A percentile compares a stretch with the other conserved stretches of the same genome.
Evolutionary conservation across 2,888 invertebrate species (phyloP).

Genomic region (Hydraecia micacea): DNA sequence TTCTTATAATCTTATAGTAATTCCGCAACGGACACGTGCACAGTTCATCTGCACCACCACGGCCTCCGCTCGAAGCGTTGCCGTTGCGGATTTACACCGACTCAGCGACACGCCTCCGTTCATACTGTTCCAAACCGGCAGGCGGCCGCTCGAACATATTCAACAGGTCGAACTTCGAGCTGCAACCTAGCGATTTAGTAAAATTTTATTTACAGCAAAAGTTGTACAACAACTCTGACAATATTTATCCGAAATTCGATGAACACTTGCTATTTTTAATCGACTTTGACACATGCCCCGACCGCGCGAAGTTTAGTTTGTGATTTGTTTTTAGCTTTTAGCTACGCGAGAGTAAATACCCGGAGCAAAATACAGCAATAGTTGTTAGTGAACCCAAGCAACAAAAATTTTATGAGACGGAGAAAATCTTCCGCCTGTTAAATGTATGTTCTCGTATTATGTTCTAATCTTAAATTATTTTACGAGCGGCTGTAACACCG

Average conservation of each 20-base stretch:
- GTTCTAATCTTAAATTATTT: slow-evolving; percentile 36
- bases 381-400: slow-evolving; percentile 1
- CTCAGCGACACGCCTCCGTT: slow-evolving; percentile 17
- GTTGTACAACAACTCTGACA: not conserved
- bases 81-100: slow-evolving; percentile 19
- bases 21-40: not conserved
- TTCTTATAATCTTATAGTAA: slow-evolving; percentile 15
- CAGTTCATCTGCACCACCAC: slow-evolving; percentile 10
- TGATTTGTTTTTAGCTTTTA: slow-evolving; percentile 2
- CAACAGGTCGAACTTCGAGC: slow-evolving; percentile 41
- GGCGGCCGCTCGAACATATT: slow-evolving; percentile 19
- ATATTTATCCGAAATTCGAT: not conserved
- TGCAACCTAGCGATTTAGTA: slow-evolving; percentile 19
- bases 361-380: slow-evolving; percentile 5
- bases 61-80: slow-evolving; percentile 7
- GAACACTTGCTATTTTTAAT: not conserved
- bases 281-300: not conserved
- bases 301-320: not conserved
- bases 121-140: not conserved
- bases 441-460: slow-evolving; percentile 15
- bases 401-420: not conserved
- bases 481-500: slow-evolving; percentile 28
- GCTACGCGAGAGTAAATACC: not conserved
- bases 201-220: slow-evolving; percentile 1
- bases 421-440: slow-evolving; percentile 20